phyloP scores from a whole-genome alignment of 2,888 invertebrate genomes.

The Desoria tigrina region DNA sequence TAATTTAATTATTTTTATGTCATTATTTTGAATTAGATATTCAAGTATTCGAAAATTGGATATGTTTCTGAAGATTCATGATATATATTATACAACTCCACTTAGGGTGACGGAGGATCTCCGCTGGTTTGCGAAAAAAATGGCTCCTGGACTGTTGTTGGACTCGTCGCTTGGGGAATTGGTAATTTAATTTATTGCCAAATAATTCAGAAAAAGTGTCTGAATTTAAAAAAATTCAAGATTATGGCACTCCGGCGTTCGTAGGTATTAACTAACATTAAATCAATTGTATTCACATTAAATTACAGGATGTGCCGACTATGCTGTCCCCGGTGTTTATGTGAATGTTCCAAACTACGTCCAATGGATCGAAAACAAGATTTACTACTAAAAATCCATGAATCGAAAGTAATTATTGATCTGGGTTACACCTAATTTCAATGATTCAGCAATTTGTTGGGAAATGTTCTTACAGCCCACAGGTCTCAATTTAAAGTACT shows the following conservation, averaged over 20 bases:
- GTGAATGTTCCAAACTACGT: slow-evolving; percentile 70
- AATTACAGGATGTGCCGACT: slow-evolving; percentile 64
- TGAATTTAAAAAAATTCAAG: too few species aligned
- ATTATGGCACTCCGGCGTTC: too few species aligned
- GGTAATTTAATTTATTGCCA: slow-evolving; percentile 52
- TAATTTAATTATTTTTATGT: slow-evolving; percentile 60
- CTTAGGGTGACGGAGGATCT: slow-evolving; percentile 73
- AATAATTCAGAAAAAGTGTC: slow-evolving; percentile 64
- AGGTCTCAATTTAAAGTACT: too few species aligned
- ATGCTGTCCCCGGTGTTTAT: slow-evolving; percentile 75
- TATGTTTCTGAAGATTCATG: not conserved
- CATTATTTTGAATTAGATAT: too few species aligned
- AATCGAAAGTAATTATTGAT: too few species aligned
- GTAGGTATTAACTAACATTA: too few species aligned
- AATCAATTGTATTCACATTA: too few species aligned
- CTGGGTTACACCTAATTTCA: too few species aligned
- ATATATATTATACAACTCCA: not conserved
- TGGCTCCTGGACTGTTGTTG: slow-evolving; percentile 66
- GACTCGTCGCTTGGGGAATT: slow-evolving; percentile 73
- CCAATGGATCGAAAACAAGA: slow-evolving; percentile 64
- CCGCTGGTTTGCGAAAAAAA: slow-evolving; percentile 67
- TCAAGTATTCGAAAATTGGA: slow-evolving; percentile 2
- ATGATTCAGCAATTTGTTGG: too few species aligned
- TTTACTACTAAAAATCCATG: slow-evolving; percentile 8
- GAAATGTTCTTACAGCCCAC: too few species aligned